Percentiles rank a stretch among this genome's conserved stretches.
phyloP scores from a whole-genome alignment of 2,888 invertebrate genomes.

The Pteria penguin region DNA sequence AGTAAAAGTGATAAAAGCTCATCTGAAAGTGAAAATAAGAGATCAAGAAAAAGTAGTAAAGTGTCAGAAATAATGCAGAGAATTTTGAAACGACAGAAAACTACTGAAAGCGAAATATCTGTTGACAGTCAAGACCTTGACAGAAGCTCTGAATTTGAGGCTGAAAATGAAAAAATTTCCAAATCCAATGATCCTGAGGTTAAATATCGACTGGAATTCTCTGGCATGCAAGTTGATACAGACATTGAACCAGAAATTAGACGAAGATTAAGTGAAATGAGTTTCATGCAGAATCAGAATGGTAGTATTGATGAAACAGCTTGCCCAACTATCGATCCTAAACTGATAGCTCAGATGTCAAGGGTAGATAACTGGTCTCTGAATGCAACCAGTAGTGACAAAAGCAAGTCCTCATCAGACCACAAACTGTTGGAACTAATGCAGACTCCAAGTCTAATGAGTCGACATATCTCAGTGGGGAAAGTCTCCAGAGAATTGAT shows the following conservation, averaged over 20 bases:
- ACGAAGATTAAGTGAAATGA: conserved; percentile 39
- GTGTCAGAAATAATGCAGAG: conserved; percentile 22
- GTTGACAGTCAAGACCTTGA: conserved; percentile 16
- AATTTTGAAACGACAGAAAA: conserved; percentile 8
- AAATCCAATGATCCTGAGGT: conserved; percentile 38
- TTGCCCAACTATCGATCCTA: conserved; percentile 18
- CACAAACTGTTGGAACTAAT: conserved; percentile 56
- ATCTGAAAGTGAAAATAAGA: neutral
- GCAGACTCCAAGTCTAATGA: conserved; percentile 59
- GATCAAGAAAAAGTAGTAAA: neutral
- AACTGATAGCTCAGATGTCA: conserved; percentile 31
- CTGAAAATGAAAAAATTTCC: neutral
- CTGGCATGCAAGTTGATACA: conserved; percentile 67
- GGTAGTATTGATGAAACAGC: conserved; percentile 19
- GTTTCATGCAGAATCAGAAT: conserved; percentile 32
- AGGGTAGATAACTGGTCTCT: conserved; percentile 26
- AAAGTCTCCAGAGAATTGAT: conserved; percentile 27
- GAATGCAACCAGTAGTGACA: conserved; percentile 20
- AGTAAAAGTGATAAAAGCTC: neutral
- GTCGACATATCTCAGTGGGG: conserved; percentile 55
- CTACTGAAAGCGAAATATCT: conserved; percentile 12
- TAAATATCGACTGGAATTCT: conserved; percentile 70
- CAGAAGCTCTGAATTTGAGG: neutral
- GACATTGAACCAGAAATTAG: conserved; percentile 53
- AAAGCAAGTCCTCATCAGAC: conserved; percentile 31